Conservation (phyloP, 2,888 invertebrate genomes). For the Dryococelus australis region DNA sequence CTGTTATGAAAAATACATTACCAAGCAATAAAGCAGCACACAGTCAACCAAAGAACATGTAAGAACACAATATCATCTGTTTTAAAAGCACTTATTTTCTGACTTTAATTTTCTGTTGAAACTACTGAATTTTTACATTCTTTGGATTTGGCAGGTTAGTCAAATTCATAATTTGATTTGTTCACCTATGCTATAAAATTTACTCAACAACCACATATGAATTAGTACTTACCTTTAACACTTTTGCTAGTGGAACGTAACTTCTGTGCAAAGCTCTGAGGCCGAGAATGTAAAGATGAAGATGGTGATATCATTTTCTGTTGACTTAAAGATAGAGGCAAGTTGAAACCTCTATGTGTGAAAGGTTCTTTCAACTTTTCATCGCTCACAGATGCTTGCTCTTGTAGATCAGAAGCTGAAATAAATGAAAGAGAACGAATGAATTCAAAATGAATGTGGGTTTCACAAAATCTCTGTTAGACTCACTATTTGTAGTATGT, state of each 20-base stretch:
- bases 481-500: too few relatives aligned
- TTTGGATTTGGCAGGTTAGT: too few relatives aligned
- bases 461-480: too few relatives aligned
- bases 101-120: too few relatives aligned
- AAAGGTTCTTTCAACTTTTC: slow-evolving; percentile 55
- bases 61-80: too few relatives aligned
- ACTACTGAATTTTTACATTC: too few relatives aligned
- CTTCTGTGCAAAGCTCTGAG: slow-evolving; percentile 90
- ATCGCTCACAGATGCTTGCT: slow-evolving; percentile 60
- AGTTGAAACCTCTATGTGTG: slow-evolving; percentile 52
- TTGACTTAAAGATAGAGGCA: slow-evolving; percentile 41
- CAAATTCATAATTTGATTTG: too few relatives aligned
- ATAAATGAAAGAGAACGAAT: neutral
- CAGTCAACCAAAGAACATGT: too few relatives aligned
- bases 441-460: neutral
- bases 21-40: too few relatives aligned
- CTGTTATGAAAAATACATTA: too few relatives aligned
- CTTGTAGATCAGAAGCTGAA: slow-evolving; percentile 70
- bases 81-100: too few relatives aligned
- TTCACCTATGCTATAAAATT: too few relatives aligned
- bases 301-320: slow-evolving; percentile 59
- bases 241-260: slow-evolving; percentile 84
- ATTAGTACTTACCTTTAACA: slow-evolving; percentile 68
- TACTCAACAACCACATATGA: neutral
- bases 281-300: slow-evolving; percentile 67